Evolutionary conservation across 1,140 invertebrate species (phyloP).

Genomic region (Papilio aristodemus): DNA sequence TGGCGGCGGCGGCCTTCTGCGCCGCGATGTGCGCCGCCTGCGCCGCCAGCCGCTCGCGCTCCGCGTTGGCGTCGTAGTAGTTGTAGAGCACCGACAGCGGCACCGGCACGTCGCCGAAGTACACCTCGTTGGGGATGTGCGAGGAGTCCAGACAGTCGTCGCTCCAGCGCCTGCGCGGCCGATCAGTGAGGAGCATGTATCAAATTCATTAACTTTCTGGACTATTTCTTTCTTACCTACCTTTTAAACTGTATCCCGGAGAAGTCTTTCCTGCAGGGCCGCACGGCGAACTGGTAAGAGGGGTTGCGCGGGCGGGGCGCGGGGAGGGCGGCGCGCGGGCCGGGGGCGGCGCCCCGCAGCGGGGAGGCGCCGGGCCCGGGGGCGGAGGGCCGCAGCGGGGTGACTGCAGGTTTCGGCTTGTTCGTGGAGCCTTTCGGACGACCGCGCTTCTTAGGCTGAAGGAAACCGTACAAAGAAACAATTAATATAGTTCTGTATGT

Average conservation of each 20-base stretch:
- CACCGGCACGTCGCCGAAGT: conserved; percentile 78
- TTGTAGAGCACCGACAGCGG: conserved; percentile 74
- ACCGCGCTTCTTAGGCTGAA: conserved; percentile 71
- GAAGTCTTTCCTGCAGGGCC: conserved; percentile 77
- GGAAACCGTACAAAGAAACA: neutral
- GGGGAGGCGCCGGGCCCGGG: conserved; percentile 38
- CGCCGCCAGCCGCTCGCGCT: conserved; percentile 66
- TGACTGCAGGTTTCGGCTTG: conserved; percentile 71
- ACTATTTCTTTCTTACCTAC: too few relatives aligned
- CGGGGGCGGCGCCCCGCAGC: conserved; percentile 37
- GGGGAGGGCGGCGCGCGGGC: conserved; percentile 38
- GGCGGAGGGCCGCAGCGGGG: conserved; percentile 35
- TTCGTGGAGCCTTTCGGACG: conserved; percentile 77
- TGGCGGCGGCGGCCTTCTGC: conserved; percentile 72
- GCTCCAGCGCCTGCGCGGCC: conserved; percentile 75
- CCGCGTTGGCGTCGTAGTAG: conserved; percentile 77
- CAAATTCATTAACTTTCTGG: too few relatives aligned
- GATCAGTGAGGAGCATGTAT: too few relatives aligned
- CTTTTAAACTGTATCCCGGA: conserved; percentile 77
- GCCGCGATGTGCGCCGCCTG: conserved; percentile 72
- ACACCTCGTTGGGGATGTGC: conserved; percentile 79
- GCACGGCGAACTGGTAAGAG: conserved; percentile 69
- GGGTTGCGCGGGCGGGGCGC: conserved; percentile 47
- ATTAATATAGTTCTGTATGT: too few relatives aligned
- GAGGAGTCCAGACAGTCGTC: conserved; percentile 78